These are phyloP conservation scores for Mesoligia furuncula DNA, from an alignment of 2,888 invertebrate species.

Conservation along the genomic window DNA sequence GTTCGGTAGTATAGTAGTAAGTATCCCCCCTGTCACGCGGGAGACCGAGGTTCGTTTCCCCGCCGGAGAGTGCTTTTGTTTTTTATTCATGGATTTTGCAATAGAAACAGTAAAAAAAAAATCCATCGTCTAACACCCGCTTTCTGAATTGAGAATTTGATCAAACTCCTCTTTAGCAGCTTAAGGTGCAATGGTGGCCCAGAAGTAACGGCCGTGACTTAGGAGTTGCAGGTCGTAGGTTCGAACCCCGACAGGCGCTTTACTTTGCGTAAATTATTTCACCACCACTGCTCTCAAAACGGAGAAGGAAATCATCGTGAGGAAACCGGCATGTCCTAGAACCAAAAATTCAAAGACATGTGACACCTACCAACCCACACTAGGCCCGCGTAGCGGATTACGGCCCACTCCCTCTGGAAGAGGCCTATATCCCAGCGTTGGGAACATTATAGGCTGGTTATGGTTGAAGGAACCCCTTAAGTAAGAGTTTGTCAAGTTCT, in stretches of 20 bases:
- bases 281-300: too few relatives aligned
- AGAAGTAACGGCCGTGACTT: background rate
- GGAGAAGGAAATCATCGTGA: too few relatives aligned
- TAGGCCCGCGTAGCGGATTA: too few relatives aligned
- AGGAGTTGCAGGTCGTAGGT: background rate
- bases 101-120: too few relatives aligned
- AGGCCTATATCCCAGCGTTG: too few relatives aligned
- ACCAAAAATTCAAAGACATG: too few relatives aligned
- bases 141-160: background rate
- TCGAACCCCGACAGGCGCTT: too few relatives aligned
- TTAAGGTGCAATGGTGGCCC: background rate
- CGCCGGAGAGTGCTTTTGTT: conserved; percentile 67
- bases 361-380: too few relatives aligned
- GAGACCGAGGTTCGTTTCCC: conserved; percentile 78
- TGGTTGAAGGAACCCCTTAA: background rate
- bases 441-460: too few relatives aligned
- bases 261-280: background rate
- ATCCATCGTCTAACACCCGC: background rate
- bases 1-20: conserved; percentile 85
- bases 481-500: background rate
- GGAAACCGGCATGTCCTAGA: too few relatives aligned
- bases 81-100: too few relatives aligned
- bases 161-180: background rate
- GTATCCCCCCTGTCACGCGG: conserved; percentile 91
- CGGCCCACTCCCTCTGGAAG: too few relatives aligned